These are phyloP conservation scores for Dipus sagitta DNA, from an alignment of 2,797 vertebrate genomes.

Conservation along the genomic window DNA sequence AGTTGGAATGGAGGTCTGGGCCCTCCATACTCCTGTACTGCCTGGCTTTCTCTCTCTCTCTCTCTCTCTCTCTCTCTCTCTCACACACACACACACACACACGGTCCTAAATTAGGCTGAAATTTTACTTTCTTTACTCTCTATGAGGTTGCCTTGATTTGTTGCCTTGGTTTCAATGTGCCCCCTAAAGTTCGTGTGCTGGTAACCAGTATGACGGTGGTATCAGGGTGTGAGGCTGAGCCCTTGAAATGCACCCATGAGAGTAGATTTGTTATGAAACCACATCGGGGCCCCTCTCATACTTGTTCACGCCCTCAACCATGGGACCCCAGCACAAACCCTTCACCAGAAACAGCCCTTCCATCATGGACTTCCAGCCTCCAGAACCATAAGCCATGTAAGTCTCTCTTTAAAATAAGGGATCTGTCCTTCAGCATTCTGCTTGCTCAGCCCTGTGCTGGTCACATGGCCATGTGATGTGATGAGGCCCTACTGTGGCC, in stretches of 20 bases:
- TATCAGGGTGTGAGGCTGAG: background rate
- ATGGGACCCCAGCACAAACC: no score
- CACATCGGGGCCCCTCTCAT: rapidly evolving
- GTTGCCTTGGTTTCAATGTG: background rate
- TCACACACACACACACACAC: rapidly evolving
- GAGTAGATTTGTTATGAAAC: background rate
- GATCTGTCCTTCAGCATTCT: background rate
- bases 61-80: no score
- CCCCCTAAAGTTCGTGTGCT: background rate
- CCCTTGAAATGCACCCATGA: background rate
- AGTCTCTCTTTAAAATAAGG: rapidly evolving
- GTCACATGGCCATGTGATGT: rapidly evolving
- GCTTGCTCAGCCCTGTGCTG: rapidly evolving
- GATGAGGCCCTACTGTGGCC: background rate
- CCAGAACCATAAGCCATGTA: background rate
- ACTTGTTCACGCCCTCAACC: no score
- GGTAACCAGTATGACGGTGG: background rate
- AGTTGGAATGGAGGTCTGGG: background rate
- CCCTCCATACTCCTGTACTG: background rate
- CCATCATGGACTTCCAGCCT: background rate
- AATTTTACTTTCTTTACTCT: background rate
- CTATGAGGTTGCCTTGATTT: no score
- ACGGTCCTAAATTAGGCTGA: rapidly evolving
- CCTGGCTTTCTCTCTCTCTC: no score
- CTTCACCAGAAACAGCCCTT: background rate